Evolutionary conservation across 2,888 invertebrate species (phyloP).

Genomic region (Tinea pellionella): DNA sequence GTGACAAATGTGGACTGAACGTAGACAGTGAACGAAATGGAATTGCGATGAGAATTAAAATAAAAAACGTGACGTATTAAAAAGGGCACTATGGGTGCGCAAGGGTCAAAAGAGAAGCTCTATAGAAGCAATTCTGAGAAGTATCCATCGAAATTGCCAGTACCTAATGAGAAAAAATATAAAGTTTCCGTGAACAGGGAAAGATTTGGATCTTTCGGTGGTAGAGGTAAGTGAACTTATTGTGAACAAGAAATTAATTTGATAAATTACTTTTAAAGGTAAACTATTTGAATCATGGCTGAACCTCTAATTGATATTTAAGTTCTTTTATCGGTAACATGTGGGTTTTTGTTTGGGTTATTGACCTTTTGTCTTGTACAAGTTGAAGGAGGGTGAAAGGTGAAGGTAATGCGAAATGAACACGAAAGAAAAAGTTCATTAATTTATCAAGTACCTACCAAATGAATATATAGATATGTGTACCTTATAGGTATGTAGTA

Average conservation of each 20-base stretch:
- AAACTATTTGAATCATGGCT: background rate
- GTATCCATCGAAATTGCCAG: constrained; percentile 65
- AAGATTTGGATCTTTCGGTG: constrained; percentile 77
- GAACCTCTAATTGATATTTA: background rate
- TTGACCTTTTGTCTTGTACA: background rate
- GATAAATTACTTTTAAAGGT: background rate
- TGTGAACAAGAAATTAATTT: background rate
- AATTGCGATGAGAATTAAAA: constrained; percentile 3
- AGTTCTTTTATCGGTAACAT: background rate
- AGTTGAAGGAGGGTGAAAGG: background rate
- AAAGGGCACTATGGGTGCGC: constrained; percentile 72
- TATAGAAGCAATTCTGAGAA: constrained; percentile 74
- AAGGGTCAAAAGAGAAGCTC: constrained; percentile 81
- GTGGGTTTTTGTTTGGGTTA: background rate
- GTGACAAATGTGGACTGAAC: background rate
- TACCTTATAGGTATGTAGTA: no score
- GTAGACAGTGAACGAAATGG: constrained; percentile 4
- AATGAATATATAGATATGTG: no score
- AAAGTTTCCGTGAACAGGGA: constrained; percentile 73
- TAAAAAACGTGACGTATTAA: constrained; percentile 16
- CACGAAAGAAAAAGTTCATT: background rate
- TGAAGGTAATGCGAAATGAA: constrained; percentile 1
- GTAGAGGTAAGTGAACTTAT: constrained; percentile 64
- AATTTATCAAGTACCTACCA: no score
- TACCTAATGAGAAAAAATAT: constrained; percentile 68